These are phyloP conservation scores for Athrips mouffetella DNA, from an alignment of 2,888 invertebrate species.

Conservation along the genomic window DNA sequence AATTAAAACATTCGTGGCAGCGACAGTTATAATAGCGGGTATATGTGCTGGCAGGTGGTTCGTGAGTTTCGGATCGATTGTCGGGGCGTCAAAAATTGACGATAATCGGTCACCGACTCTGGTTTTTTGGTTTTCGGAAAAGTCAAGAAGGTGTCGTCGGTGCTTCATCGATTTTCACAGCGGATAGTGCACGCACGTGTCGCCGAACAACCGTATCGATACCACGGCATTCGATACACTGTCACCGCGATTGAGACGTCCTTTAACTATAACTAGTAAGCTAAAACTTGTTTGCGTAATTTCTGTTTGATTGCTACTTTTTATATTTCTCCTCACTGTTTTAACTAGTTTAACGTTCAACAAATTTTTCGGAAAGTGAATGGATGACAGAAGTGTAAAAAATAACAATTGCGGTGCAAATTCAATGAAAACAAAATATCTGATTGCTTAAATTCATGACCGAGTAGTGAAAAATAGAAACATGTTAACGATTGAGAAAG, in stretches of 20 bases:
- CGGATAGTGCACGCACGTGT: conserved; percentile 74
- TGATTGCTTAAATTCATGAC: not conserved
- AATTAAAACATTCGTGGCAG: conserved; percentile 65
- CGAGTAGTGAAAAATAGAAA: not conserved
- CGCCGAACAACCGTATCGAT: conserved; percentile 28
- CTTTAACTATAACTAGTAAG: conserved; percentile 39
- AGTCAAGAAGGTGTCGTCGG: conserved; percentile 40
- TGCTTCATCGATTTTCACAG: conserved; percentile 72
- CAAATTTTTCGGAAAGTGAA: not conserved
- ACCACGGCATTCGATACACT: conserved; percentile 51
- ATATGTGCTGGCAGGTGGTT: conserved; percentile 50
- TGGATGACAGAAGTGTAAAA: not conserved
- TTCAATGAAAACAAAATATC: conserved; percentile 1
- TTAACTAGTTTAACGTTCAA: conserved; percentile 1
- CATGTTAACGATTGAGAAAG: not conserved
- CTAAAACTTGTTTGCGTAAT: conserved; percentile 28
- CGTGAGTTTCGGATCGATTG: conserved; percentile 57
- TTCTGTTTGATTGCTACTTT: conserved; percentile 28
- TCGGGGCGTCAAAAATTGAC: conserved; percentile 54
- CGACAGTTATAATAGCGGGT: conserved; percentile 60
- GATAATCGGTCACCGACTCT: conserved; percentile 66
- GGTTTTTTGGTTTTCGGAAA: conserved; percentile 53
- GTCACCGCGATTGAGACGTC: conserved; percentile 41
- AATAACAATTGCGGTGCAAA: not conserved
- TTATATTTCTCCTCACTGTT: conserved; percentile 14